These are phyloP conservation scores for Spinus olivaceus DNA, from an alignment of 2,797 vertebrate genomes.

Conservation along the genomic window DNA sequence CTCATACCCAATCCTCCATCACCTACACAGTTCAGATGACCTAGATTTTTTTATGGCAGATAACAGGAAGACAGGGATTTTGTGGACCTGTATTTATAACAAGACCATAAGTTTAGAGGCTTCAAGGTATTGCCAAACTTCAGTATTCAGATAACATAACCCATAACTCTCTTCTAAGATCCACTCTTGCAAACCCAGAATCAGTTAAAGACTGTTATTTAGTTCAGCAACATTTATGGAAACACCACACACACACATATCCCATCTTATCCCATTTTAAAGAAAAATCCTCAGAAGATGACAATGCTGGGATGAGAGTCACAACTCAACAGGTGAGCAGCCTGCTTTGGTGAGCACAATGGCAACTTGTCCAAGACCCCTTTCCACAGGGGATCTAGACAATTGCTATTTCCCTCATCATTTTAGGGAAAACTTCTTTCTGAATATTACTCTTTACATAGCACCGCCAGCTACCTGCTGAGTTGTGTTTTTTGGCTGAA, in stretches of 20 bases:
- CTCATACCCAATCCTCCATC: not conserved
- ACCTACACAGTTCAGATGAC: not conserved
- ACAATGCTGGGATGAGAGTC: not conserved
- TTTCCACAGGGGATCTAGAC: not conserved
- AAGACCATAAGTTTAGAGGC: not conserved
- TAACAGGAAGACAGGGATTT: not conserved
- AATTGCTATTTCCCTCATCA: not conserved
- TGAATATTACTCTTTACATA: not conserved
- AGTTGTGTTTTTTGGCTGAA: not conserved
- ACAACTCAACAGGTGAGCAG: not conserved
- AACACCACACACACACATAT: accelerated
- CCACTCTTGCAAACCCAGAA: not conserved
- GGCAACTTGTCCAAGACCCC: not conserved
- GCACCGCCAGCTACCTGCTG: not conserved
- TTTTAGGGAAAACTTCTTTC: not conserved
- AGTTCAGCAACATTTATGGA: not conserved
- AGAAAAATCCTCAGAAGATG: not conserved
- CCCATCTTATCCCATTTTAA: not conserved
- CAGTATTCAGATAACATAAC: not conserved
- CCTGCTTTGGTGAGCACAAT: not conserved
- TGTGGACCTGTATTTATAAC: not conserved
- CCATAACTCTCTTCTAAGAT: not conserved
- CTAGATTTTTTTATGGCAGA: not conserved
- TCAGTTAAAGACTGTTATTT: not conserved
- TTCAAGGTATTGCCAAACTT: not conserved